Evolutionary conservation across 2,888 invertebrate species (phyloP).

Genomic region (Eupithecia insigniata): DNA sequence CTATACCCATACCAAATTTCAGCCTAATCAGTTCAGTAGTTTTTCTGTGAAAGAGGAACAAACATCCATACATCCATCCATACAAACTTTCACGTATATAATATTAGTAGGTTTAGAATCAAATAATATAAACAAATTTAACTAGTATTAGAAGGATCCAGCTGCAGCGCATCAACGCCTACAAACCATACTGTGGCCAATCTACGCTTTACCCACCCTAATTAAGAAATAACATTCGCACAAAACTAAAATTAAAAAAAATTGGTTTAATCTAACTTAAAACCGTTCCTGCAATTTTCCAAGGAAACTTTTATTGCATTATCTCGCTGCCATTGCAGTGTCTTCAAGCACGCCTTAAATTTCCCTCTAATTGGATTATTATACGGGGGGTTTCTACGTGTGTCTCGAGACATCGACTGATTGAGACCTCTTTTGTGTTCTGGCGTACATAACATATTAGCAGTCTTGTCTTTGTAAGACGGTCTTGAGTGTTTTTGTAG

Average conservation of each 20-base stretch:
- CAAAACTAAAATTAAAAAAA: not conserved
- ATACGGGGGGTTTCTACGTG: slow-evolving; percentile 56
- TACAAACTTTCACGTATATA: too few relatives aligned
- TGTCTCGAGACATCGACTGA: slow-evolving; percentile 43
- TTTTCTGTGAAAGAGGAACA: too few relatives aligned
- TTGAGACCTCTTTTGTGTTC: slow-evolving; percentile 8
- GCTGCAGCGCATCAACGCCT: not conserved
- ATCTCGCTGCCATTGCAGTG: slow-evolving; percentile 51
- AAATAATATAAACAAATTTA: too few relatives aligned
- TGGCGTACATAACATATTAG: not conserved
- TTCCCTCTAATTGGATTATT: slow-evolving; percentile 70
- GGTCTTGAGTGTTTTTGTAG: not conserved
- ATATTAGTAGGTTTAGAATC: too few relatives aligned
- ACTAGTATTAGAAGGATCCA: too few relatives aligned
- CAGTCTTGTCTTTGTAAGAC: not conserved
- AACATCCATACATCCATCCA: too few relatives aligned
- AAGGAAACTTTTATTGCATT: slow-evolving; percentile 50
- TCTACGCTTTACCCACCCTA: not conserved
- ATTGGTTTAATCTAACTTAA: slow-evolving; percentile 6
- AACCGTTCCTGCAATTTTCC: slow-evolving; percentile 36
- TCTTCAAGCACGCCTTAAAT: slow-evolving; percentile 60
- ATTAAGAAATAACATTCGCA: slow-evolving; percentile 11
- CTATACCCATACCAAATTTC: too few relatives aligned
- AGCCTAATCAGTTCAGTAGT: too few relatives aligned
- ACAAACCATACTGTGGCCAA: not conserved